Percentiles rank a stretch among this genome's conserved stretches.
Evolutionary conservation across 2,113 vertebrate genomes (phyloP).

Genomic region (Alouatta palliata): DNA sequence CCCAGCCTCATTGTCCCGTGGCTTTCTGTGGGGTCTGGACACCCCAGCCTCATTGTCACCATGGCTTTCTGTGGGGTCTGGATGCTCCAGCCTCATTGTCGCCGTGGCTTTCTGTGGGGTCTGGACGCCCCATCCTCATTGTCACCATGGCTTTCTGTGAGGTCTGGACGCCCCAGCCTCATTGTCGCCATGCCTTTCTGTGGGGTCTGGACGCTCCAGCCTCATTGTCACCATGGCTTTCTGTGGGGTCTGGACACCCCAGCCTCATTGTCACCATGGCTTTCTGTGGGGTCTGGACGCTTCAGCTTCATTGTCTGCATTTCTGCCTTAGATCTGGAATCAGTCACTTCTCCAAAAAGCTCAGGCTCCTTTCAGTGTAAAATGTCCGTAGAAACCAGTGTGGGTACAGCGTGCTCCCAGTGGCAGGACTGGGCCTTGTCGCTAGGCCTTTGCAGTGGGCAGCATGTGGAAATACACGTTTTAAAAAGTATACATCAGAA

Average conservation of each 20-base stretch:
- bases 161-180: background rate
- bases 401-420: background rate
- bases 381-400: background rate
- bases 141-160: background rate
- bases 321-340: background rate
- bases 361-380: fast-evolving
- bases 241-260: fast-evolving
- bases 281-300: fast-evolving
- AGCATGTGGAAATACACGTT: background rate
- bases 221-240: fast-evolving
- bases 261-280: fast-evolving
- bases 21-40: too few relatives aligned
- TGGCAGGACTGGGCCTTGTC: fast-evolving
- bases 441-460: background rate
- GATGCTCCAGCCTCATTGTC: too few relatives aligned
- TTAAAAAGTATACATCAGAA: background rate
- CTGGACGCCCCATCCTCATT: fast-evolving
- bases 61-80: too few relatives aligned
- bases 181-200: background rate
- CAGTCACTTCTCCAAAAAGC: background rate
- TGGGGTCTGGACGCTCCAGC: fast-evolving
- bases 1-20: too few relatives aligned
- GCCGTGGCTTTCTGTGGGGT: too few relatives aligned
- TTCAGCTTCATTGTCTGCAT: background rate
- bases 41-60: too few relatives aligned